A percentile compares a stretch with the other conserved stretches of the same genome.
Evolutionary conservation across 2,113 vertebrate genomes (phyloP).

Genomic region (Suricata suricatta): DNA sequence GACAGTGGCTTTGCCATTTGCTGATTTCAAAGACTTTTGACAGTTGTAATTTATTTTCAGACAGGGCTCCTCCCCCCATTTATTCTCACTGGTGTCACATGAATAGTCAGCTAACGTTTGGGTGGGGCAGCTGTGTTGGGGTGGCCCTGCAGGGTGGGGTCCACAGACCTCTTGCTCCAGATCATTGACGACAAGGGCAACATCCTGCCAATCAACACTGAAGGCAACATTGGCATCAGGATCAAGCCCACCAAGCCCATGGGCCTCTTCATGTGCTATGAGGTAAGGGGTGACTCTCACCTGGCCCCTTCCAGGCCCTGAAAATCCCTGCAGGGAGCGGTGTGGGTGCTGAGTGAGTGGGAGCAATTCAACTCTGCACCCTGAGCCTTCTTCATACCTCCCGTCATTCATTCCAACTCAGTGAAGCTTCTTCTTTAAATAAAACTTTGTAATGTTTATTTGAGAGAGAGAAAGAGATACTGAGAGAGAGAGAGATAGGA

Average conservation of each 20-base stretch:
- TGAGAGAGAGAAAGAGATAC: no score
- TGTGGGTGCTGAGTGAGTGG: not conserved
- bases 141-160: not conserved
- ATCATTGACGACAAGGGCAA: constrained; percentile 86
- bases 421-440: not conserved
- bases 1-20: not conserved
- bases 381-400: not conserved
- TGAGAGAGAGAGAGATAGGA: no score
- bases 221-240: constrained; percentile 90
- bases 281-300: constrained; percentile 79
- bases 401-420: not conserved
- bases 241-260: constrained; percentile 87
- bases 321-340: no score
- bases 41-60: not conserved
- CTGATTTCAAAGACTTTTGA: not conserved
- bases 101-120: not conserved
- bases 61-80: not conserved
- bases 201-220: constrained; percentile 83
- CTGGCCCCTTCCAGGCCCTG: not conserved
- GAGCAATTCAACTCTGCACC: not conserved
- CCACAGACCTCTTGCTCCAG: constrained; percentile 79
- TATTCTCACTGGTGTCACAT: not conserved
- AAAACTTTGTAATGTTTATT: no score
- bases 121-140: no score
- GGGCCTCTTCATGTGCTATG: constrained; percentile 87